A percentile compares a stretch with the other conserved stretches of the same genome.
phyloP scores from a whole-genome alignment of 1,140 invertebrate genomes.

The Meloidogyne chitwoodi region DNA sequence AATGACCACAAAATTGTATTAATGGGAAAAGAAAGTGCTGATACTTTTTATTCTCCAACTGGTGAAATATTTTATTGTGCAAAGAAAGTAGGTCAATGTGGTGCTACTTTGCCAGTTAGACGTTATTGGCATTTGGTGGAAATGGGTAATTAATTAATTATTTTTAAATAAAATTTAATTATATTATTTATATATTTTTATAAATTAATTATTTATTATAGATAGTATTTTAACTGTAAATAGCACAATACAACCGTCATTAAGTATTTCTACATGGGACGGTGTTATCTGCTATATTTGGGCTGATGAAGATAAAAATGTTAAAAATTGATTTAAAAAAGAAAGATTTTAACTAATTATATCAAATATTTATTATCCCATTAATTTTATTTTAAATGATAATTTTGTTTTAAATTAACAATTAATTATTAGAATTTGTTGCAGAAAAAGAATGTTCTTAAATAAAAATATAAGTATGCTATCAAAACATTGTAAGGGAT shows the following conservation, averaged over 20 bases:
- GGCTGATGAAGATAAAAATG: background rate
- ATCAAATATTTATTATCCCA: too few relatives aligned
- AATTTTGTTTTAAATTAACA: too few relatives aligned
- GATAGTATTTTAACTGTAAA: background rate
- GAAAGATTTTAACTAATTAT: too few relatives aligned
- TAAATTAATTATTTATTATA: background rate
- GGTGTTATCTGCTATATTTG: background rate
- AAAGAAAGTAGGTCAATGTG: background rate
- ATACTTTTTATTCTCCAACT: background rate
- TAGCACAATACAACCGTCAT: background rate
- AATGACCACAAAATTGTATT: background rate
- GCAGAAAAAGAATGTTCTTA: too few relatives aligned
- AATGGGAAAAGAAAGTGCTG: background rate
- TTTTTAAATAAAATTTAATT: too few relatives aligned
- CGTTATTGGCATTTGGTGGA: background rate
- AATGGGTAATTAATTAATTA: background rate
- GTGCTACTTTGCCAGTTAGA: background rate
- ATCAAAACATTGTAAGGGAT: too few relatives aligned
- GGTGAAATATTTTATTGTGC: background rate
- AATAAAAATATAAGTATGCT: too few relatives aligned
- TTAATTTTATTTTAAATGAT: too few relatives aligned
- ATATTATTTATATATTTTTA: too few relatives aligned
- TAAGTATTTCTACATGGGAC: background rate
- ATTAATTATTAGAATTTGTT: too few relatives aligned
- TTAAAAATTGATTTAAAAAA: too few relatives aligned